A percentile compares a stretch with the other conserved stretches of the same genome.
These are phyloP conservation scores for Phymatocera aterrima DNA, from an alignment of 2,888 invertebrate species.

Conservation along the genomic window DNA sequence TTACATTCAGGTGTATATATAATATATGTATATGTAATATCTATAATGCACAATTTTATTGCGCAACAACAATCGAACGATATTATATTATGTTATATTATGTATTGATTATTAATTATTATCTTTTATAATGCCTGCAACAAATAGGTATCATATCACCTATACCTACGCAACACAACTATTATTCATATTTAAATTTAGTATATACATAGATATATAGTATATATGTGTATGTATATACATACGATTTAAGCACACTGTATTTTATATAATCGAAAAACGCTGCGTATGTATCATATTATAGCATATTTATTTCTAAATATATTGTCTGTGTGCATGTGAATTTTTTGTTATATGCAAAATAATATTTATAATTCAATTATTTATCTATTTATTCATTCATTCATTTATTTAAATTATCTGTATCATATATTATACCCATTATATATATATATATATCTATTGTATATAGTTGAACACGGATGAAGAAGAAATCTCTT, in stretches of 20 bases:
- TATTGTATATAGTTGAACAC: constrained; percentile 27
- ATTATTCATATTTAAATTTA: no score
- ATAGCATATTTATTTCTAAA: no score
- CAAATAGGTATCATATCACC: no score
- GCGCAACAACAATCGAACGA: constrained; percentile 38
- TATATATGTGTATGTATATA: not conserved
- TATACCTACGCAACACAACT: no score
- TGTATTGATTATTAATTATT: constrained; percentile 12
- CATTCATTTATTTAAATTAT: not conserved
- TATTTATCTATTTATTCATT: not conserved
- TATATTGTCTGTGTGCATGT: no score
- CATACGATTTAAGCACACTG: not conserved
- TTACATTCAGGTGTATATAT: no score
- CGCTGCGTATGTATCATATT: no score
- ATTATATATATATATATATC: not conserved
- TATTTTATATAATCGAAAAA: no score
- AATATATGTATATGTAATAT: no score
- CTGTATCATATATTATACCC: not conserved
- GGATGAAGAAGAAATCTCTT: constrained; percentile 14
- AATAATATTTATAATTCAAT: no score
- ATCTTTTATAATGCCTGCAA: constrained; percentile 6
- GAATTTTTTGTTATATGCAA: no score
- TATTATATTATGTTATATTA: no score
- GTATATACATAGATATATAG: not conserved
- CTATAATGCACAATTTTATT: constrained; percentile 43